phyloP scores from a whole-genome alignment of 2,113 vertebrate genomes.

The Rana temporaria region DNA sequence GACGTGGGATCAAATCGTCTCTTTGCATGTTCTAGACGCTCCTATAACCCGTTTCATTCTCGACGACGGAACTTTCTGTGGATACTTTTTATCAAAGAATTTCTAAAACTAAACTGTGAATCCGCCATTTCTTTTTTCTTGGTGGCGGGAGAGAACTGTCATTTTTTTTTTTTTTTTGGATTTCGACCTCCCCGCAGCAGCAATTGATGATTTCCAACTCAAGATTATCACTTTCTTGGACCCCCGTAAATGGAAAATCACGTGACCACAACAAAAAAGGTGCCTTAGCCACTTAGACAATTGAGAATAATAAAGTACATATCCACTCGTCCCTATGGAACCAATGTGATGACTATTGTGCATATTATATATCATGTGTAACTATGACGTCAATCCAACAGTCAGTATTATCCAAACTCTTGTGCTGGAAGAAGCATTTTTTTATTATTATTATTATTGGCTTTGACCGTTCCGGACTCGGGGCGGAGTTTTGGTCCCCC shows the following conservation, averaged over 20 bases:
- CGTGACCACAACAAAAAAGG: slow-evolving; percentile 31
- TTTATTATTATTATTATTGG: slow-evolving; percentile 13
- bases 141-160: slow-evolving; percentile 9
- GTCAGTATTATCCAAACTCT: slow-evolving; percentile 48
- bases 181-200: too few relatives aligned
- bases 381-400: background rate
- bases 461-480: background rate
- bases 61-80: background rate
- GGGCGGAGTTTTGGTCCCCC: background rate
- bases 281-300: slow-evolving; percentile 53
- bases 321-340: slow-evolving; percentile 5
- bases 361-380: slow-evolving; percentile 28
- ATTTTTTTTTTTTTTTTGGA: background rate
- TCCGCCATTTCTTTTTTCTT: background rate
- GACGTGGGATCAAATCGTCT: background rate
- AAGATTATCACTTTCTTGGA: slow-evolving; percentile 5
- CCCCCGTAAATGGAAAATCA: background rate
- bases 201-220: background rate
- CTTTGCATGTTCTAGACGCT: slow-evolving; percentile 33
- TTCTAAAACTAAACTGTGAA: slow-evolving; percentile 48
- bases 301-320: slow-evolving; percentile 45
- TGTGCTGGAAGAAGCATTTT: slow-evolving; percentile 46
- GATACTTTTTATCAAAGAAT: background rate
- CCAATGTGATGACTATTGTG: background rate
- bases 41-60: background rate